Conservation (phyloP, 2,888 invertebrate species). For the Hofmannophila pseudospretella region DNA sequence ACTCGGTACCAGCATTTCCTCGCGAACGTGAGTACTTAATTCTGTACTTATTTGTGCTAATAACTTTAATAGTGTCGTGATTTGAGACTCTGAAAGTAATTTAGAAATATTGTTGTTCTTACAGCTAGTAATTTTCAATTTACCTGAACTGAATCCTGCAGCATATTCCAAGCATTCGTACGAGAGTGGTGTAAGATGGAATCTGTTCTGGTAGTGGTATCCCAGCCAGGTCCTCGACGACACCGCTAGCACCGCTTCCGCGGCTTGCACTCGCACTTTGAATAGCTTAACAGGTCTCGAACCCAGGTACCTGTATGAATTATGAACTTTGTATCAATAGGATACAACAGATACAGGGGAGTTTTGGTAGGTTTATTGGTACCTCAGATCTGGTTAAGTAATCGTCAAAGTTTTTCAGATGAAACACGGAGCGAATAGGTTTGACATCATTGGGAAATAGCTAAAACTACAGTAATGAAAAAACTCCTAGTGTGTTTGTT, state of each 20-base stretch:
- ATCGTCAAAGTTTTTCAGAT: constrained; percentile 79
- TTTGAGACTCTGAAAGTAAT: no score
- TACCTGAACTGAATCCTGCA: constrained; percentile 92
- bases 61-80: no score
- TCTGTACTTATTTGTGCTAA: no score
- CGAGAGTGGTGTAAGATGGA: constrained; percentile 96
- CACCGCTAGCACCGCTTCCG: constrained; percentile 98
- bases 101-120: no score
- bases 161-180: constrained; percentile 98
- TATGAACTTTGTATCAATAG: background rate
- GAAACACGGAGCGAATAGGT: constrained; percentile 77
- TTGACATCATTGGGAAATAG: constrained; percentile 15
- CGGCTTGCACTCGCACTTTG: constrained; percentile 95
- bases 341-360: background rate
- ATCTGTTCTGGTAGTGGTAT: constrained; percentile 98
- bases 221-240: constrained; percentile 99
- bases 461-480: background rate
- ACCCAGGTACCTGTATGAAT: constrained; percentile 91
- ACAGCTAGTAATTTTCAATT: no score
- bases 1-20: no score
- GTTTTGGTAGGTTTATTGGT: background rate
- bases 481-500: constrained; percentile 2
- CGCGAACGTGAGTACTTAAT: no score
- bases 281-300: constrained; percentile 97
- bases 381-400: constrained; percentile 71